Percentiles rank a stretch among this genome's conserved stretches.
Conservation (phyloP, 1,140 invertebrate species). For the Tenebrio molitor region DNA sequence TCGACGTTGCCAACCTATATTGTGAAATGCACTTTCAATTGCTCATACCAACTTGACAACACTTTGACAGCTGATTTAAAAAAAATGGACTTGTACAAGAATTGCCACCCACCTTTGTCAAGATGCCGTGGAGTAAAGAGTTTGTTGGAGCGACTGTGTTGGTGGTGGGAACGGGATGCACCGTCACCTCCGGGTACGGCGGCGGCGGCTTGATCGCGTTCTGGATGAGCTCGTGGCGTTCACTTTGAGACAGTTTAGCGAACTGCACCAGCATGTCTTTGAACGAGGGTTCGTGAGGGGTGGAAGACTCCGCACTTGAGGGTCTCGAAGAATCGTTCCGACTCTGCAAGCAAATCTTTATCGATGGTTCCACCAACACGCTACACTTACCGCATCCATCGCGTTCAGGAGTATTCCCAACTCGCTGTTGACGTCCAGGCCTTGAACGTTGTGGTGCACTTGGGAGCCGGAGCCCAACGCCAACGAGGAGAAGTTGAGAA, state of each 20-base stretch:
- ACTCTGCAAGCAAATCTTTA: constrained; percentile 44
- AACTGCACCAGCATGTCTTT: constrained; percentile 85
- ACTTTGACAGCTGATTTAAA: no score
- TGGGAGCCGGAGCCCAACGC: constrained; percentile 66
- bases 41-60: no score
- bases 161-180: constrained; percentile 75
- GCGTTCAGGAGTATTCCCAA: constrained; percentile 58
- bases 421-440: constrained; percentile 57
- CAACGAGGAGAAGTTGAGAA: constrained; percentile 63
- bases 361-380: neutral
- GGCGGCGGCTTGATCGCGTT: constrained; percentile 69
- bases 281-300: constrained; percentile 70
- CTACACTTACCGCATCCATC: constrained; percentile 61
- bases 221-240: constrained; percentile 67
- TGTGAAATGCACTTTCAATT: no score
- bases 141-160: constrained; percentile 68
- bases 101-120: constrained; percentile 74
- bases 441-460: constrained; percentile 63
- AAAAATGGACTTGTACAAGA: no score
- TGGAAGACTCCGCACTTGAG: constrained; percentile 70
- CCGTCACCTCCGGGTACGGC: constrained; percentile 82
- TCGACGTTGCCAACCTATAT: no score
- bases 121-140: constrained; percentile 81
- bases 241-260: constrained; percentile 73
- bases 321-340: constrained; percentile 66